A percentile compares a stretch with the other conserved stretches of the same genome.
Conservation (phyloP, 2,888 invertebrate genomes). For the Philonicus albiceps region DNA sequence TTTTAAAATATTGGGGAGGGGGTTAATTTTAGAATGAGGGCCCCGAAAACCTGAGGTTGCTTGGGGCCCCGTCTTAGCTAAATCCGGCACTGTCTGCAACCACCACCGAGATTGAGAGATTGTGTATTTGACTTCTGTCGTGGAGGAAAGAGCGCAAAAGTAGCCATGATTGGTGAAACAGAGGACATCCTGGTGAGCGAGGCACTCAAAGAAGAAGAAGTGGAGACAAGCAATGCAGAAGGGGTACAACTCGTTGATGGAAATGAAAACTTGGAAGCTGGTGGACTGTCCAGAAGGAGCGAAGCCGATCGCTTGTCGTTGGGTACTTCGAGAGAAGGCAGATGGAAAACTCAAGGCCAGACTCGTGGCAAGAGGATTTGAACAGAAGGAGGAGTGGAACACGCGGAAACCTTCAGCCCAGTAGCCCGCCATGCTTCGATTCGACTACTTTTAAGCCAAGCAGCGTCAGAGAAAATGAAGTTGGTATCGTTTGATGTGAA, state of each 20-base stretch:
- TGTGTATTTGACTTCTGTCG: too few relatives aligned
- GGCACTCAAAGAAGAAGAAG: neutral
- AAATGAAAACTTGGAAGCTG: neutral
- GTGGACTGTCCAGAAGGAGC: neutral
- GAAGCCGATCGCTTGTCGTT: neutral
- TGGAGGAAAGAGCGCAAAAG: too few relatives aligned
- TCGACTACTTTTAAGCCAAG: neutral
- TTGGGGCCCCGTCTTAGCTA: too few relatives aligned
- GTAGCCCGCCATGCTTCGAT: too few relatives aligned
- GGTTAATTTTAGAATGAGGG: too few relatives aligned
- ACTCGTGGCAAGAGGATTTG: neutral
- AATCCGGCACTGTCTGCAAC: too few relatives aligned
- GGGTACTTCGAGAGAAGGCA: neutral
- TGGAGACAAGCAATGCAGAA: neutral
- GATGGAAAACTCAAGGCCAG: neutral
- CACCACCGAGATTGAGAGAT: too few relatives aligned
- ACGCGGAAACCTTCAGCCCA: too few relatives aligned
- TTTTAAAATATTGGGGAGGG: too few relatives aligned
- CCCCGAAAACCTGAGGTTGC: too few relatives aligned
- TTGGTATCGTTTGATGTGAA: too few relatives aligned
- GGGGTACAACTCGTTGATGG: neutral
- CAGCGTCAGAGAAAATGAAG: neutral
- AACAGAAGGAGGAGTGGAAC: neutral
- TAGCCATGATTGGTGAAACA: neutral
- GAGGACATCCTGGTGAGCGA: neutral